A percentile compares a stretch with the other conserved stretches of the same genome.
Conservation (phyloP, 2,888 invertebrate species). For the Chydorus sphaericus region DNA sequence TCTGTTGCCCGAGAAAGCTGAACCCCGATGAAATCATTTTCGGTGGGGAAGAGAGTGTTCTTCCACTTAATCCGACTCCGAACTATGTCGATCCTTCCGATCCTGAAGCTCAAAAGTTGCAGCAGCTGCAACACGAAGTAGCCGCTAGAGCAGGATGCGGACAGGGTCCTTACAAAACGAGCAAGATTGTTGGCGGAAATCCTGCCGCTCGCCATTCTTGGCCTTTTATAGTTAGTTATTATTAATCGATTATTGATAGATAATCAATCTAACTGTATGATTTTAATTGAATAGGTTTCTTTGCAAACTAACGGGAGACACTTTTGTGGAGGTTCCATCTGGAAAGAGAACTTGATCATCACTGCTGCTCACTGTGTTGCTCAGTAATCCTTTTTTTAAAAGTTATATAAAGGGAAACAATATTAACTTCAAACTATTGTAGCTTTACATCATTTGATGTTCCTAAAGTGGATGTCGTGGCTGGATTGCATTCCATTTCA, state of each 20-base stretch:
- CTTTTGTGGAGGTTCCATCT: slow-evolving; percentile 75
- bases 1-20: neutral
- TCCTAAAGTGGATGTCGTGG: slow-evolving; percentile 4
- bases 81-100: too few species aligned
- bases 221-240: slow-evolving; percentile 45
- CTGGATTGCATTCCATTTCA: slow-evolving; percentile 43
- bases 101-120: too few species aligned
- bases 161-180: slow-evolving; percentile 26
- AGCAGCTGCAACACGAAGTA: too few species aligned
- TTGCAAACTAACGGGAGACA: slow-evolving; percentile 68
- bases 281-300: slow-evolving; percentile 39
- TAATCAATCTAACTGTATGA: neutral
- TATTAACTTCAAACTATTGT: too few species aligned
- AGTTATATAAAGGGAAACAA: neutral
- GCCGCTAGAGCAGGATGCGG: slow-evolving; percentile 16
- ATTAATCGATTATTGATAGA: neutral
- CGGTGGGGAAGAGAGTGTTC: neutral
- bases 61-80: too few species aligned
- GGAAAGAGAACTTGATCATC: slow-evolving; percentile 59
- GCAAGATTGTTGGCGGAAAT: slow-evolving; percentile 68
- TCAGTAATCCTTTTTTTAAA: slow-evolving; percentile 42
- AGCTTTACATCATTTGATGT: slow-evolving; percentile 14
- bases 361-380: slow-evolving; percentile 81
- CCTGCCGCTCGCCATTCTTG: slow-evolving; percentile 67
- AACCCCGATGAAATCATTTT: too few species aligned